Conservation (phyloP, 1,140 invertebrate species). For the Calycopis cecrops region DNA sequence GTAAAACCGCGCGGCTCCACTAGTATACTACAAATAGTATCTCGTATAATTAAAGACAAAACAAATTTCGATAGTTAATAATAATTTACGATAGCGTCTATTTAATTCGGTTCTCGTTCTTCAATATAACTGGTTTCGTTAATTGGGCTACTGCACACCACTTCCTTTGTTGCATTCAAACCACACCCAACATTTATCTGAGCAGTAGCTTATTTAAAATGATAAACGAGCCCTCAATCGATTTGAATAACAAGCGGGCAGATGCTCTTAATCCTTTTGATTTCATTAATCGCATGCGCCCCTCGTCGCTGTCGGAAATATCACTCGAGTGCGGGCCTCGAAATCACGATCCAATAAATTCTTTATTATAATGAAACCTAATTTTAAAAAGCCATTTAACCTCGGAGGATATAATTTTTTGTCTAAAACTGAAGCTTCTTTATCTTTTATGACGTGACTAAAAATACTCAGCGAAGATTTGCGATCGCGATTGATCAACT, state of each 20-base stretch:
- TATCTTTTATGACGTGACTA: constrained; percentile 46
- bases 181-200: constrained; percentile 70
- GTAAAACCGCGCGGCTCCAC: too few relatives aligned
- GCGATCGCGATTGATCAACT: constrained; percentile 27
- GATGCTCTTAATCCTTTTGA: constrained; percentile 75
- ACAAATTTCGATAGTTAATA: constrained; percentile 29
- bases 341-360: constrained; percentile 48
- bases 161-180: constrained; percentile 63
- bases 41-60: constrained; percentile 5
- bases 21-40: too few relatives aligned
- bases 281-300: constrained; percentile 73
- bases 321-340: constrained; percentile 62
- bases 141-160: constrained; percentile 60
- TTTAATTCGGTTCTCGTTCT: constrained; percentile 31
- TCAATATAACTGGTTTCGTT: constrained; percentile 58
- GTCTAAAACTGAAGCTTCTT: constrained; percentile 28
- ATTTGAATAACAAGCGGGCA: constrained; percentile 75
- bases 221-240: constrained; percentile 71
- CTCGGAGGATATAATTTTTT: constrained; percentile 27
- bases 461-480: constrained; percentile 41
- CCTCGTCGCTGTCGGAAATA: constrained; percentile 71
- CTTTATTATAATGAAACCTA: constrained; percentile 52
- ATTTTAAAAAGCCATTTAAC: constrained; percentile 40
- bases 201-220: constrained; percentile 72
- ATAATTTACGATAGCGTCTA: constrained; percentile 27